These are phyloP conservation scores for Halictus ligatus DNA, from an alignment of 2,888 invertebrate species.

Conservation along the genomic window DNA sequence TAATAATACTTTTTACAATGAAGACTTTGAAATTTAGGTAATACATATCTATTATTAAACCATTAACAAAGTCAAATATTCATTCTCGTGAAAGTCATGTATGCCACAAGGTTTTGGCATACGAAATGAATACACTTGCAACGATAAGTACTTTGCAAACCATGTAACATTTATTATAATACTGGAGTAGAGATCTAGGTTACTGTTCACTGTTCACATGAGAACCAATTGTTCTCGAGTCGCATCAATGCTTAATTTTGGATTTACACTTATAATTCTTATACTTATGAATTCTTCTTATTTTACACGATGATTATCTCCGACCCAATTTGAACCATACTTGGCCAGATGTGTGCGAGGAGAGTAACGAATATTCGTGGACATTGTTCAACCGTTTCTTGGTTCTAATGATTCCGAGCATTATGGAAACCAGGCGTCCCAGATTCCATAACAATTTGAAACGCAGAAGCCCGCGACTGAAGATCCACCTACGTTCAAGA, in stretches of 20 bases:
- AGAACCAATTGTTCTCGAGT: neutral
- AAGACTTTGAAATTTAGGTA: too few species aligned
- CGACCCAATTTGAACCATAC: neutral
- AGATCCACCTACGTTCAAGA: slow-evolving; percentile 11
- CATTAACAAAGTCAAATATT: too few species aligned
- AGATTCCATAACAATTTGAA: neutral
- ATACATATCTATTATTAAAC: too few species aligned
- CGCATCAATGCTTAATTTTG: neutral
- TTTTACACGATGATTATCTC: neutral
- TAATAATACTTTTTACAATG: too few species aligned
- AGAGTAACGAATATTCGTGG: neutral
- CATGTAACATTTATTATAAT: slow-evolving; percentile 5
- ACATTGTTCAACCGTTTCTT: neutral
- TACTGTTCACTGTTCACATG: neutral
- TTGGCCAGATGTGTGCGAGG: neutral
- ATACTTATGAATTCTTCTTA: neutral
- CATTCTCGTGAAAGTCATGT: too few species aligned
- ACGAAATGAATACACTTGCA: neutral
- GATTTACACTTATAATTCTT: too few species aligned
- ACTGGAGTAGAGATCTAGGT: neutral
- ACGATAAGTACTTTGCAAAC: neutral
- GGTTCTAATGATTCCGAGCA: neutral
- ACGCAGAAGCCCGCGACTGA: neutral
- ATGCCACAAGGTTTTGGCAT: neutral
- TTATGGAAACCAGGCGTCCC: neutral